Evolutionary conservation across 2,797 vertebrate species (phyloP).

Genomic region (Cuculus canorus): DNA sequence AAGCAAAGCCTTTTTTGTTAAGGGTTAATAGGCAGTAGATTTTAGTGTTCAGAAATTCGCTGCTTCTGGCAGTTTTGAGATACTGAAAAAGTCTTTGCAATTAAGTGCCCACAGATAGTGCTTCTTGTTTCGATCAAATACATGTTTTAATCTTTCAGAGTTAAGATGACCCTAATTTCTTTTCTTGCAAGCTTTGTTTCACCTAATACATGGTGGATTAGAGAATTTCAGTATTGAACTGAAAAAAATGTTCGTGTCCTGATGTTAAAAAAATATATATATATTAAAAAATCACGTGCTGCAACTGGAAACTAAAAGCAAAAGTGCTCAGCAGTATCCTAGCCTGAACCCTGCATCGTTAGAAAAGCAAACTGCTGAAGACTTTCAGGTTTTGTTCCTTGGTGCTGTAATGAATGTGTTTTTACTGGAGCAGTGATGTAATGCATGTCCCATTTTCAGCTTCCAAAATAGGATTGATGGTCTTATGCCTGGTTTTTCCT

Average conservation of each 20-base stretch:
- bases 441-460: constrained; percentile 5
- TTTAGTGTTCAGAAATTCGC: not conserved
- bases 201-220: rapidly evolving
- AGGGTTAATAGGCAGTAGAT: not conserved
- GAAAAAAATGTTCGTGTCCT: not conserved
- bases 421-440: not conserved
- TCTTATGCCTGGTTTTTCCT: not conserved
- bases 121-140: not conserved
- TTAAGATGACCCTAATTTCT: not conserved
- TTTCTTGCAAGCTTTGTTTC: not conserved
- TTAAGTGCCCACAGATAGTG: not conserved
- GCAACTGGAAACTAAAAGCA: not conserved
- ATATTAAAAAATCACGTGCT: not conserved
- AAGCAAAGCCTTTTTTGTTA: not conserved
- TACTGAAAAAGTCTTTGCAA: not conserved
- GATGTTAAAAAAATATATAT: not conserved
- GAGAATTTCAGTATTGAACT: not conserved
- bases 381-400: not conserved
- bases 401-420: not conserved
- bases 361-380: not conserved
- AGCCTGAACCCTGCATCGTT: not conserved
- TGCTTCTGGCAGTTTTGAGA: not conserved
- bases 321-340: not conserved
- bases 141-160: not conserved
- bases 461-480: not conserved